Conservation (phyloP, 2,113 vertebrate species). For the Spermophilus dauricus region DNA sequence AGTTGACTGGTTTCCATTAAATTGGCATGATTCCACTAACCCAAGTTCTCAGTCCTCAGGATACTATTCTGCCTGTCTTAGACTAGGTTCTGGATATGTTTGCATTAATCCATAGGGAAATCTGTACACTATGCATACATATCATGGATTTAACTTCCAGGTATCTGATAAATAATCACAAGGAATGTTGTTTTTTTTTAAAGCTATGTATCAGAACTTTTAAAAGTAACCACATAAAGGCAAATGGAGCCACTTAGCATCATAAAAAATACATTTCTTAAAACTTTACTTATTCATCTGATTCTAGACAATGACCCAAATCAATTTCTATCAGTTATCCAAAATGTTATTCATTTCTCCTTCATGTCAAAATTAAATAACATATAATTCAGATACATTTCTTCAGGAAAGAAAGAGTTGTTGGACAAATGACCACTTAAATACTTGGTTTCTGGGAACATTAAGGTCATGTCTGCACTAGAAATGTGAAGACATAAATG, state of each 20-base stretch:
- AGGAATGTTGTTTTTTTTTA: background rate
- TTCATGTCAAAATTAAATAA: constrained; percentile 70
- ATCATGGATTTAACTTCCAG: background rate
- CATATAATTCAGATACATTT: constrained; percentile 59
- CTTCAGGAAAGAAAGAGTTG: background rate
- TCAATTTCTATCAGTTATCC: constrained; percentile 63
- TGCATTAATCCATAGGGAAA: background rate
- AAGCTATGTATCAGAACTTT: background rate
- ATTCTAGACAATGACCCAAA: constrained; percentile 28
- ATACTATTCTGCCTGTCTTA: background rate
- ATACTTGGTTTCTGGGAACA: constrained; percentile 71
- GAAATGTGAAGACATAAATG: constrained; percentile 76
- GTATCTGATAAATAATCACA: background rate
- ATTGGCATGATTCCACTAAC: background rate
- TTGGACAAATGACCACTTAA: constrained; percentile 75
- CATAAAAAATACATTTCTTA: background rate
- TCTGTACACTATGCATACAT: background rate
- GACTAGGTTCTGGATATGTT: background rate
- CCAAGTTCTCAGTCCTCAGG: background rate
- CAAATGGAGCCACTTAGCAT: background rate
- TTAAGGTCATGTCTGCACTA: constrained; percentile 63
- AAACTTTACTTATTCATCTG: background rate
- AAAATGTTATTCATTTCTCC: constrained; percentile 66
- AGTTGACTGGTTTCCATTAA: background rate
- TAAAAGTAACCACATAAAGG: background rate